These are phyloP conservation scores for Drosophila antonietae DNA, from an alignment of 2,888 invertebrate genomes.

Conservation along the genomic window DNA sequence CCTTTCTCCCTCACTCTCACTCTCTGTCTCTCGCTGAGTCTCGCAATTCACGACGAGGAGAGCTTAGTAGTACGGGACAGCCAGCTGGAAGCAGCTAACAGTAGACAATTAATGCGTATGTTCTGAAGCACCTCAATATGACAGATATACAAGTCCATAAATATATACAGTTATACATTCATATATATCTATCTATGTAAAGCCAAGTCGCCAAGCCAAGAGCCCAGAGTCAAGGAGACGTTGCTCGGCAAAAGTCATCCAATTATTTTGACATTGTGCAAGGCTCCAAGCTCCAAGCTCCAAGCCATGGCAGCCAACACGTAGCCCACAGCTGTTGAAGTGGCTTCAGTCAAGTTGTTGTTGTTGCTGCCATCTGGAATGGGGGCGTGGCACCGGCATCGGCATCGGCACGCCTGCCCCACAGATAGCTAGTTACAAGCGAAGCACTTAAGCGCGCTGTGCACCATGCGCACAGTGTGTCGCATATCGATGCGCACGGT, in stretches of 20 bases:
- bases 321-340: conserved; percentile 52
- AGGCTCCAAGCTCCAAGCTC: not conserved
- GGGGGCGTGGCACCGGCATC: conserved; percentile 62
- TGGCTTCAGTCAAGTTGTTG: conserved; percentile 30
- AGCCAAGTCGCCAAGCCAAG: conserved; percentile 23
- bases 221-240: conserved; percentile 23
- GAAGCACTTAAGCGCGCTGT: conserved; percentile 58
- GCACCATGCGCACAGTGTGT: conserved; percentile 49
- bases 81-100: not conserved
- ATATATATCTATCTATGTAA: not conserved
- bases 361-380: conserved; percentile 29
- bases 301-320: conserved; percentile 13
- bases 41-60: not conserved
- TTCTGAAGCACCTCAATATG: conserved; percentile 60
- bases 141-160: conserved; percentile 15
- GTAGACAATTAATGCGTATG: conserved; percentile 70
- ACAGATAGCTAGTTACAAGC: conserved; percentile 72
- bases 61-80: not conserved
- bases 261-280: conserved; percentile 77
- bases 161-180: not conserved
- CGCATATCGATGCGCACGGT: conserved; percentile 23
- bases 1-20: no score
- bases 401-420: conserved; percentile 65
- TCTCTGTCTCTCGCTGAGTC: not conserved
- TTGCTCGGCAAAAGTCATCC: conserved; percentile 62